Percentiles rank a stretch among this genome's conserved stretches.
phyloP scores from a whole-genome alignment of 2,797 vertebrate genomes.

The Enteromius unitaeniatus region DNA sequence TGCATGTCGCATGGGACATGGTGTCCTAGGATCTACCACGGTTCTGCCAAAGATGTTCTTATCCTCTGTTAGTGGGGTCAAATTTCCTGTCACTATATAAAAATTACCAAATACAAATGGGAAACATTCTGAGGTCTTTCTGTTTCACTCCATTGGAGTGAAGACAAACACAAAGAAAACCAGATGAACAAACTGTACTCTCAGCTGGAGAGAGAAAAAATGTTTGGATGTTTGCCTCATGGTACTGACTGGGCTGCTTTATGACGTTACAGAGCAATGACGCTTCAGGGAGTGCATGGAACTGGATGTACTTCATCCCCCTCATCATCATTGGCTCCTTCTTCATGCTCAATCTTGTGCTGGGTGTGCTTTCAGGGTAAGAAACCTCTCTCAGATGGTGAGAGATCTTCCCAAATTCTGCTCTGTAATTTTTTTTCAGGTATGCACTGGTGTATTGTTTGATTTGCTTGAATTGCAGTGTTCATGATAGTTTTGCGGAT shows the following conservation, averaged over 20 bases:
- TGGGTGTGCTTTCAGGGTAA: slow-evolving; percentile 94
- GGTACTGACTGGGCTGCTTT: slow-evolving; percentile 47
- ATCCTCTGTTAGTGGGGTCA: background rate
- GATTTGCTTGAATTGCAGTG: background rate
- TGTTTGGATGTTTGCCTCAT: slow-evolving; percentile 50
- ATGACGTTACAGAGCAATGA: slow-evolving; percentile 87
- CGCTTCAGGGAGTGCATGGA: slow-evolving; percentile 93
- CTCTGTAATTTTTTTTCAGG: background rate
- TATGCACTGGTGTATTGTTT: background rate
- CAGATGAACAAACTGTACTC: slow-evolving; percentile 9
- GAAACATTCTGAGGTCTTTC: background rate
- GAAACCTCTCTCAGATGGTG: slow-evolving; percentile 52
- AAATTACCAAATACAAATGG: background rate
- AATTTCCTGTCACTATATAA: background rate
- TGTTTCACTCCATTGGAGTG: background rate
- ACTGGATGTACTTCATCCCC: slow-evolving; percentile 97
- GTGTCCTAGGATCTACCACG: slow-evolving; percentile 28
- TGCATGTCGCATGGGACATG: background rate
- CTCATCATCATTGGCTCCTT: slow-evolving; percentile 98
- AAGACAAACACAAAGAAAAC: slow-evolving; percentile 20
- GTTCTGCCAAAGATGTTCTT: background rate
- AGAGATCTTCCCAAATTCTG: slow-evolving; percentile 26
- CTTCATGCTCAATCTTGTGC: slow-evolving; percentile 97
- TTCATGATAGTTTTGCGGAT: slow-evolving; percentile 1
- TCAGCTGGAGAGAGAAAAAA: slow-evolving; percentile 18